Conservation (phyloP, 1,140 invertebrate species). For the Philotrypesis tridentata region DNA sequence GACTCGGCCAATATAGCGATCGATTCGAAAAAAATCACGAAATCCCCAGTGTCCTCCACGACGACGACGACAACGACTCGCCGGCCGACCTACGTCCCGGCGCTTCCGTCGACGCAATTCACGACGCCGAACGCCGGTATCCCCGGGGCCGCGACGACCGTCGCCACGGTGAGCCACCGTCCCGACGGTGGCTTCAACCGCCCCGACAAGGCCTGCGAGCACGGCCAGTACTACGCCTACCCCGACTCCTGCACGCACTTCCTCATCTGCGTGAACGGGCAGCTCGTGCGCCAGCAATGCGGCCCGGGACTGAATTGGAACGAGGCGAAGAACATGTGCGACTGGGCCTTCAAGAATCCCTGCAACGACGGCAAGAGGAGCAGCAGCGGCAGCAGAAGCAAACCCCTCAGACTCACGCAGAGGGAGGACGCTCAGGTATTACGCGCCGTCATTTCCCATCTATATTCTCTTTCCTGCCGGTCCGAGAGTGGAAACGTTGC, state of each 20-base stretch:
- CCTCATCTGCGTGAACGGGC: slow-evolving; percentile 81
- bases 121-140: slow-evolving; percentile 36
- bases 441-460: no score
- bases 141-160: slow-evolving; percentile 8
- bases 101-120: slow-evolving; percentile 49
- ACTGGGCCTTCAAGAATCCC: slow-evolving; percentile 77
- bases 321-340: slow-evolving; percentile 78
- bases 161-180: slow-evolving; percentile 22
- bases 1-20: neutral
- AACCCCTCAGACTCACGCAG: neutral
- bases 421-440: slow-evolving; percentile 16
- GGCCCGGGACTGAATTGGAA: slow-evolving; percentile 83
- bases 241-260: slow-evolving; percentile 79
- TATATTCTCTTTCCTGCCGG: no score
- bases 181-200: slow-evolving; percentile 40
- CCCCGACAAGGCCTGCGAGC: slow-evolving; percentile 64
- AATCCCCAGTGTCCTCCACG: neutral
- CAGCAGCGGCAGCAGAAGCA: no score
- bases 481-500: no score
- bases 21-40: slow-evolving; percentile 2
- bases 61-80: slow-evolving; percentile 44
- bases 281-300: slow-evolving; percentile 79
- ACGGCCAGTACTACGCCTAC: slow-evolving; percentile 73
- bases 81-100: slow-evolving; percentile 26
- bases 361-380: slow-evolving; percentile 51